Conservation (phyloP, 2,113 vertebrate species). For the Sclerurus mexicanus region DNA sequence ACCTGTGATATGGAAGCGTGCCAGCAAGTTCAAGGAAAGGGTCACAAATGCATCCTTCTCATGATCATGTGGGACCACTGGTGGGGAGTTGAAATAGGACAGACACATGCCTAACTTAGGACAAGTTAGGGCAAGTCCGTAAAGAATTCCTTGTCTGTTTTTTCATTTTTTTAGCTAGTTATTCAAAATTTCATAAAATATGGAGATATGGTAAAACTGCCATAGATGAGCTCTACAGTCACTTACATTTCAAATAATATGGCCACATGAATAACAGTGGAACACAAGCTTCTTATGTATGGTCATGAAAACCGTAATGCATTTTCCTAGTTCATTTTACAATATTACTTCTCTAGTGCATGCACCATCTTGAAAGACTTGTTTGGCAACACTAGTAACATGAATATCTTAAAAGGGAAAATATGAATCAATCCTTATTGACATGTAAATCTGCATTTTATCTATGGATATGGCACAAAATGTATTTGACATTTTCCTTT, state of each 20-base stretch:
- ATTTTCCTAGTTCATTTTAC: not conserved
- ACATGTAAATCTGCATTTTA: slow-evolving; percentile 10
- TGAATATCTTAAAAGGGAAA: not conserved
- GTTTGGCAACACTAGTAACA: not conserved
- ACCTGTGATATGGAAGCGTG: not conserved
- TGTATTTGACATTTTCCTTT: not conserved
- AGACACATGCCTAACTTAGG: not conserved
- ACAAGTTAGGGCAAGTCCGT: not conserved
- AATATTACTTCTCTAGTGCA: not conserved
- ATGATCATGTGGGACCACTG: not conserved
- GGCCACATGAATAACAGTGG: not conserved
- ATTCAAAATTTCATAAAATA: not conserved
- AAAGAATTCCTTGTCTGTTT: not conserved
- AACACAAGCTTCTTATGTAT: not conserved
- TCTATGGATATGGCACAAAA: not conserved
- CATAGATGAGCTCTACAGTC: not conserved
- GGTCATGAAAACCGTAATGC: not conserved
- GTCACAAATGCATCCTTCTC: not conserved
- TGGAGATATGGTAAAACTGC: not conserved
- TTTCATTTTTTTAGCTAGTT: not conserved
- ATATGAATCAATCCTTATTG: not conserved
- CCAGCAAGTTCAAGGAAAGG: not conserved
- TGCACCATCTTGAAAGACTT: not conserved
- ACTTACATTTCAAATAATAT: not conserved
- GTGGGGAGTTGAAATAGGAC: not conserved